Base-by-base conservation (phyloP, 92 coral and sea anemone species). In the Epizoanthus fatuus region DNA sequence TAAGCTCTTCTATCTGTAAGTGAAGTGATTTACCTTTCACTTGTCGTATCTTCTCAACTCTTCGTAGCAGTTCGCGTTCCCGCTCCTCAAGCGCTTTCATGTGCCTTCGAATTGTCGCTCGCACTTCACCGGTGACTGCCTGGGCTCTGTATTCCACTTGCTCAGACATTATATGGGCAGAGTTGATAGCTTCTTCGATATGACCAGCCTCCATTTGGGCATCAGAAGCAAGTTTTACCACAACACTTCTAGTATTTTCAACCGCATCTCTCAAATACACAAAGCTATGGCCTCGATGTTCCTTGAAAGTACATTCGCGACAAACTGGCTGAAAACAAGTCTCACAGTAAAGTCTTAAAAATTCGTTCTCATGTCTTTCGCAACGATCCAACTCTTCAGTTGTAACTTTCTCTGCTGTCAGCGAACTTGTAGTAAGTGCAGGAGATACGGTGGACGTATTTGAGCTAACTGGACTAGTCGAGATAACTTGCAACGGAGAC, bases 11-110 rank as follows among this genome's bases (percentile, higher is more conserved):
- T 35, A 97, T 90, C 71, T 97, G 99, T 79, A 92, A 87, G 69
- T 90, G 99, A 39, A 97, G 88, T 16, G 99, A 93, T 83, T 93
- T 97, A 63, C 99, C 99, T 85, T 97, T 97, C 12, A 97, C 96
- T 95, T 97, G 99, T 29, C 99, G 91, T 58, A 97, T 95, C 91
- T 95, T 97, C 86, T 97, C 99, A 76, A 97, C 99, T 49, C 99
- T 93, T n/a, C 98, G 99, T 37, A 97, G 83, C 22, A 97, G 84
- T 55, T 97, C 98, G 49, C 99, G 90, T 69, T 97, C 99, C 7
- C 99, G 93, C 78, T 97, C 99, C 53, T 95, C 98, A 37, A 97
- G 84, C 8, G 99, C 98, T 14, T 92, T 77, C 95, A 95, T 97
- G 77, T 97, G 99, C 55, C 99, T 90, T 19, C 94, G 93, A 20